Base-by-base conservation (phyloP, 2,113 vertebrate genomes). In the Athene cunicularia region DNA sequence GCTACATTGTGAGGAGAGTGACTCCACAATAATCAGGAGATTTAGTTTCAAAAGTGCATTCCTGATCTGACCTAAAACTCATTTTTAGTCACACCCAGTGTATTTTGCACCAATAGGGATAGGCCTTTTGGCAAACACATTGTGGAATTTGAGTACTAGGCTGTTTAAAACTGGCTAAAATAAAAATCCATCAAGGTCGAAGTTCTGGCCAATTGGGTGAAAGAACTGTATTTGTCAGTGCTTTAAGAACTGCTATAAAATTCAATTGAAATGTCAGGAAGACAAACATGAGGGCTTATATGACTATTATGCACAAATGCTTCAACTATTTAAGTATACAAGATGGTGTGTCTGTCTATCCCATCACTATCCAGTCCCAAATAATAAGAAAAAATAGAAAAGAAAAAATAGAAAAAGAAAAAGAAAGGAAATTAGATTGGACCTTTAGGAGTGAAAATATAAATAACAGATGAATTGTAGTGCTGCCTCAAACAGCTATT, bases 161-260 rank as follows among this genome's bases (percentile, higher is more conserved):
- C 23, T 83, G 33, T 80, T 94, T 92, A 58, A 94, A 80, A 88
- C 41, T 80, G 37, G 12, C 43, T 79, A 93, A 93, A 88, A 89
- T 68, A 45, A 67, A 91, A 45, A 43, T 64, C 21, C 21, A 68
- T 22, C 3, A 73, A 82, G 21, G 39, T 43, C 0, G 1, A 86
- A 82, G n/a, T 28, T 82, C 30, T 33, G 47, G 71, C 21, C 49
- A 93, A 5, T 62, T 91, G 58, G 41, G 77, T 75, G 71, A 93
- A 91, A 73, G 56, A 41, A 33, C 17, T 88, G 14, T 72, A 39
- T 91, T 90, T 91, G 35, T 92, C 62, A 90, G 45, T 94, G 22
- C 32, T 86, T 27, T 66, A 76, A 79, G 67, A 88, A 86, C 2
- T 9, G 35, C 45, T 80, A 53, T 74, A 90, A 90, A 83, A 82